Evolutionary conservation across 2,888 invertebrate genomes (phyloP).

Genomic region (Creontiades dilutus): DNA sequence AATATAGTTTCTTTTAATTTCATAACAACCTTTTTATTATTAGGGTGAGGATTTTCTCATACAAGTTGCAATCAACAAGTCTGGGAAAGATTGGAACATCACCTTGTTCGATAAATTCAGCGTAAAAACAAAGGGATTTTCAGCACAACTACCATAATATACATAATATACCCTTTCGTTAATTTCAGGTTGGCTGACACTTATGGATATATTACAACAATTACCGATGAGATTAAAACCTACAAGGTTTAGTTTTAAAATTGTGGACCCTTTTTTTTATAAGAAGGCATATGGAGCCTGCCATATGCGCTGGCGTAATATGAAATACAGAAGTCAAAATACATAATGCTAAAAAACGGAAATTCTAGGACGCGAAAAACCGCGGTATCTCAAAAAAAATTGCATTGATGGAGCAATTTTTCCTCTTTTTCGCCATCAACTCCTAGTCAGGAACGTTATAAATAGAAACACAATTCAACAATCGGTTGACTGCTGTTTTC

Average conservation of each 20-base stretch:
- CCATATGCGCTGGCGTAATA: slow-evolving; percentile 45
- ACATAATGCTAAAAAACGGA: background rate
- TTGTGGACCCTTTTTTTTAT: slow-evolving; percentile 49
- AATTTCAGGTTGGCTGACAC: slow-evolving; percentile 46
- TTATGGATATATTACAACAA: slow-evolving; percentile 46
- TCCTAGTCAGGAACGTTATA: background rate
- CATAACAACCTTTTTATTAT: slow-evolving; percentile 50
- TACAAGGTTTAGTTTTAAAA: slow-evolving; percentile 41
- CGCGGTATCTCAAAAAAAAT: background rate
- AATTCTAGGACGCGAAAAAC: slow-evolving; percentile 9
- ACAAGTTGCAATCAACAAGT: slow-evolving; percentile 35
- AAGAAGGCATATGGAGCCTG: slow-evolving; percentile 52
- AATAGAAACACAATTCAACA: no score
- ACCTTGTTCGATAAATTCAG: slow-evolving; percentile 18
- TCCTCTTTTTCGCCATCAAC: background rate
- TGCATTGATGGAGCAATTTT: background rate
- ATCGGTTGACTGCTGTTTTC: no score
- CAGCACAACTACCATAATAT: slow-evolving; percentile 18
- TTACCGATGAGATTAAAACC: slow-evolving; percentile 43
- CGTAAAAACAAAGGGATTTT: background rate
- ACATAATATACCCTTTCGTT: slow-evolving; percentile 28
- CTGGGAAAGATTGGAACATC: slow-evolving; percentile 27
- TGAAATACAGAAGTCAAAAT: slow-evolving; percentile 1
- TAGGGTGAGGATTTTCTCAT: background rate
- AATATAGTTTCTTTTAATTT: slow-evolving; percentile 56